Percentiles rank a stretch among this genome's conserved stretches.
Evolutionary conservation across 2,797 vertebrate genomes (phyloP).

Genomic region (Rhynchotus rufescens): DNA sequence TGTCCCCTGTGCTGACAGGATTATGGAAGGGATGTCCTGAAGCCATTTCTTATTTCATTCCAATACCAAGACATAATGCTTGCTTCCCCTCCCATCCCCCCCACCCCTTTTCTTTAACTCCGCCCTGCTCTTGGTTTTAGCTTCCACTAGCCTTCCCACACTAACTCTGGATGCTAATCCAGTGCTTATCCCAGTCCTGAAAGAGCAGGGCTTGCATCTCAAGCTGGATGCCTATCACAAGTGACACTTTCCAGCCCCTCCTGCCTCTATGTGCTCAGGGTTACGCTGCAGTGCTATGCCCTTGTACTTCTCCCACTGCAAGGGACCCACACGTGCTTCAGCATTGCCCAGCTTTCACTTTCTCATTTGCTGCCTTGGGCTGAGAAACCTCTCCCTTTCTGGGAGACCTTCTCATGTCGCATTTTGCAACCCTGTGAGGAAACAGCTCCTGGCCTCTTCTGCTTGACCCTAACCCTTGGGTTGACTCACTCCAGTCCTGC

Average conservation of each 20-base stretch:
- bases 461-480: not conserved
- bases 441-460: not conserved
- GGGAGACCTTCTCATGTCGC: not conserved
- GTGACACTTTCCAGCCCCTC: not conserved
- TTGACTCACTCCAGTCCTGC: not conserved
- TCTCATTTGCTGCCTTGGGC: not conserved
- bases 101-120: not conserved
- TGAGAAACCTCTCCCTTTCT: not conserved
- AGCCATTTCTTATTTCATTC: not conserved
- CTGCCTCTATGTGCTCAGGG: not conserved
- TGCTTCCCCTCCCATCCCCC: not conserved
- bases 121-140: constrained; percentile 30
- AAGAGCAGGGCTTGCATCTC: not conserved
- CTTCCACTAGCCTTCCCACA: constrained; percentile 27
- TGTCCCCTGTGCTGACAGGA: not conserved
- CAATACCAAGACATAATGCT: not conserved
- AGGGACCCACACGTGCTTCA: not conserved
- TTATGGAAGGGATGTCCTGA: not conserved
- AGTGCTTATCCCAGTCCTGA: constrained; percentile 15
- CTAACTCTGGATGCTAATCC: constrained; percentile 38
- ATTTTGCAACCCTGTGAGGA: not conserved
- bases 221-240: not conserved
- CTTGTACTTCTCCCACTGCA: not conserved
- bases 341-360: not conserved
- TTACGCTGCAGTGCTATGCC: not conserved